Conservation (phyloP, 2,888 invertebrate genomes). For the Euplagia quadripunctaria region DNA sequence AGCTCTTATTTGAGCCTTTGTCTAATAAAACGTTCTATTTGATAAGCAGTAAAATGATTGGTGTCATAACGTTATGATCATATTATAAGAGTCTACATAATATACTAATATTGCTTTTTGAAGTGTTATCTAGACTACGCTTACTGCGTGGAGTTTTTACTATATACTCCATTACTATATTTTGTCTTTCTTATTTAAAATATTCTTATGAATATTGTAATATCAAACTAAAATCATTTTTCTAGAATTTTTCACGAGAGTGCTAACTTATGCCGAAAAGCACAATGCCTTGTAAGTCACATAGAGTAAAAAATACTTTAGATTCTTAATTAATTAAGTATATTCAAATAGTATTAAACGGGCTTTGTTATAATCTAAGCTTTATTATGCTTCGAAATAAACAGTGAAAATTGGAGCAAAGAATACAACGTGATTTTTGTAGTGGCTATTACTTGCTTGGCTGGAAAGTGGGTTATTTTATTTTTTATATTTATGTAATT, state of each 20-base stretch:
- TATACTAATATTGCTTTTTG: neutral
- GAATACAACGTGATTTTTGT: neutral
- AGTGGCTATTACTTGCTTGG: neutral
- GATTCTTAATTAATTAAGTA: too few species aligned
- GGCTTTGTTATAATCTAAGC: neutral
- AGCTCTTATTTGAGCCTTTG: slow-evolving; percentile 16
- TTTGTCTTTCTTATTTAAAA: too few species aligned
- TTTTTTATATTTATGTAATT: neutral
- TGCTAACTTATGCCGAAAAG: neutral
- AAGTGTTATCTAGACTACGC: neutral
- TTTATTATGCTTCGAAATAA: neutral
- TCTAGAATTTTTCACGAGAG: neutral
- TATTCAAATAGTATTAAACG: neutral
- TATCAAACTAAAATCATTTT: too few species aligned
- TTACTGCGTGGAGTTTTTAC: neutral
- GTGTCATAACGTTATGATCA: neutral
- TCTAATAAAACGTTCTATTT: slow-evolving; percentile 31
- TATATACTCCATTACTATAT: neutral
- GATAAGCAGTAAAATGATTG: slow-evolving; percentile 28
- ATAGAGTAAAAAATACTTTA: too few species aligned
- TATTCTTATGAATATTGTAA: too few species aligned
- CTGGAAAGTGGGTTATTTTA: neutral
- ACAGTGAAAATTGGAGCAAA: neutral
- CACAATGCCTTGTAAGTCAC: neutral
- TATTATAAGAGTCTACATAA: neutral